phyloP scores from a whole-genome alignment of 2,888 invertebrate species.

The Luffia ferchaultella region DNA sequence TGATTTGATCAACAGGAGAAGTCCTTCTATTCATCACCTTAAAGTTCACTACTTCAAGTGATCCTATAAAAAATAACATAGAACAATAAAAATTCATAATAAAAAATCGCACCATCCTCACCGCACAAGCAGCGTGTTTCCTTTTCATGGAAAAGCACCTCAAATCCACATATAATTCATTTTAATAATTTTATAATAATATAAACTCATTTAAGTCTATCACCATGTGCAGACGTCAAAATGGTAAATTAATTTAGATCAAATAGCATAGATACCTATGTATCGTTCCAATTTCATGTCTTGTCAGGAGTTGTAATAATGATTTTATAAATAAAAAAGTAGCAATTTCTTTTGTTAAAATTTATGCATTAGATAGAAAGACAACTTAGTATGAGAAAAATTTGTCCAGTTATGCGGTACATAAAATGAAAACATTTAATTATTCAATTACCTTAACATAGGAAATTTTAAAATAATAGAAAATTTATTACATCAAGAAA shows the following conservation, averaged over 20 bases:
- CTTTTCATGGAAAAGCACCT: slow-evolving; percentile 40
- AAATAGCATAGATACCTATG: neutral
- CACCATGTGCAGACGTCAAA: neutral
- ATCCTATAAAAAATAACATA: slow-evolving; percentile 9
- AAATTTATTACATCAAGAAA: too few species aligned
- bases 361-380: too few species aligned
- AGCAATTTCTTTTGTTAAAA: too few species aligned
- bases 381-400: too few species aligned
- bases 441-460: too few species aligned
- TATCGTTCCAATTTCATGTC: neutral
- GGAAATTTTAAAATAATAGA: too few species aligned
- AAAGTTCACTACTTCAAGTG: slow-evolving; percentile 13
- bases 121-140: slow-evolving; percentile 24
- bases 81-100: slow-evolving; percentile 24
- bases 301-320: too few species aligned
- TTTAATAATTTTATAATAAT: slow-evolving; percentile 32
- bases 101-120: slow-evolving; percentile 40
- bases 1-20: too few species aligned
- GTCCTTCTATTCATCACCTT: too few species aligned
- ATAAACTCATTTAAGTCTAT: slow-evolving; percentile 11
- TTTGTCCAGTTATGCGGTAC: too few species aligned
- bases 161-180: slow-evolving; percentile 23
- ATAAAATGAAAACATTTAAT: too few species aligned
- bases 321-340: too few species aligned
- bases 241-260: slow-evolving; percentile 1